Conservation (phyloP, 2,888 invertebrate genomes). For the Poecilus cupreus region DNA sequence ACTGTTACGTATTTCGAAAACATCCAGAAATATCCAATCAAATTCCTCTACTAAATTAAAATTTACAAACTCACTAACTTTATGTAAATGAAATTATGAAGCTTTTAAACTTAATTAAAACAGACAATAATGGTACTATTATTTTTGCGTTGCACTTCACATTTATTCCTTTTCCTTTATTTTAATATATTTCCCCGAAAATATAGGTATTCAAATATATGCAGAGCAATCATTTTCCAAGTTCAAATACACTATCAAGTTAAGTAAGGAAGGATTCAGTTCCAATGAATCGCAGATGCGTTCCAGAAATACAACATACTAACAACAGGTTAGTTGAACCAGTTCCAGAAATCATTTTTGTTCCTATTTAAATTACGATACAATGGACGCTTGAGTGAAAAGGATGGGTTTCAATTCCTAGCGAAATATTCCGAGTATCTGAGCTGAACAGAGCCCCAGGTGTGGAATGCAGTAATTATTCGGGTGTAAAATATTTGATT, state of each 20-base stretch:
- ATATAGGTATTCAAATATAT: too few species aligned
- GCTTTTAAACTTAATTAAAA: too few species aligned
- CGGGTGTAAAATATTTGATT: slow-evolving; percentile 69
- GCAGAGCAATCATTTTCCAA: too few species aligned
- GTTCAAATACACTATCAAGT: too few species aligned
- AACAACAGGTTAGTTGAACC: neutral
- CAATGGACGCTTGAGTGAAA: neutral
- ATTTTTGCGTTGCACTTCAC: too few species aligned
- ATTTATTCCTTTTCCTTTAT: too few species aligned
- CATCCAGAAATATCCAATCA: neutral
- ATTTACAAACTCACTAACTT: too few species aligned
- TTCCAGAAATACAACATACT: neutral
- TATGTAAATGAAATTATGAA: too few species aligned
- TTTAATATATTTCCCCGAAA: too few species aligned
- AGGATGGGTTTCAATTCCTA: slow-evolving; percentile 34
- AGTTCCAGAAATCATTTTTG: neutral
- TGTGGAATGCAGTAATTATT: slow-evolving; percentile 59
- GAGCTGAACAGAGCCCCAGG: slow-evolving; percentile 21
- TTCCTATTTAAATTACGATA: neutral
- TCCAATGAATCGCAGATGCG: too few species aligned
- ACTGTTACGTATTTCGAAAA: neutral
- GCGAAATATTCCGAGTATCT: slow-evolving; percentile 43
- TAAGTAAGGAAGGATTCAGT: too few species aligned
- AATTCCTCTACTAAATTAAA: neutral
- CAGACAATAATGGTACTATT: too few species aligned